Conservation (phyloP, 2,797 vertebrate genomes). For the Aeoliscus strigatus region DNA sequence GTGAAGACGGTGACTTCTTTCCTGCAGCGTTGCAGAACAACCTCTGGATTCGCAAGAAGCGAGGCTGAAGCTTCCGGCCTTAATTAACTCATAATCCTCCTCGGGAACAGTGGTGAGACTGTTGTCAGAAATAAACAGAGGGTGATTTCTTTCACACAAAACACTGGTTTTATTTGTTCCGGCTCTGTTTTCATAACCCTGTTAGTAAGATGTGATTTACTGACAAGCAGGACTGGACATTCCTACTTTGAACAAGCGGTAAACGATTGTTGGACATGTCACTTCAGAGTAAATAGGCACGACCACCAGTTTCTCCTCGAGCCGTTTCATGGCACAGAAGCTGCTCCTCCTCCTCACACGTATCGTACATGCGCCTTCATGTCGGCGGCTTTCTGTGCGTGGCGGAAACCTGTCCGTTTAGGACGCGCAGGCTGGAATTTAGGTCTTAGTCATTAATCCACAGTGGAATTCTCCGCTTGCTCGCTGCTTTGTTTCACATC, state of each 20-base stretch:
- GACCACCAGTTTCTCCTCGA: not conserved
- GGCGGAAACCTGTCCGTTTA: constrained; percentile 50
- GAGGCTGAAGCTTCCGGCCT: too few species aligned
- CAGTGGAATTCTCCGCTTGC: constrained; percentile 61
- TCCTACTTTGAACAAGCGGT: not conserved
- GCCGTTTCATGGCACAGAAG: too few species aligned
- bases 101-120: constrained; percentile 42
- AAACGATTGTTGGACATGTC: too few species aligned
- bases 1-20: too few species aligned
- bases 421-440: constrained; percentile 53
- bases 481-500: constrained; percentile 26
- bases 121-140: constrained; percentile 19
- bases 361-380: not conserved
- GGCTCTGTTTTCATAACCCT: too few species aligned
- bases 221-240: constrained; percentile 1
- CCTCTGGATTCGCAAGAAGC: too few species aligned
- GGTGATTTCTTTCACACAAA: constrained; percentile 27
- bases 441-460: constrained; percentile 74
- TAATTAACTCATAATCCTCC: too few species aligned
- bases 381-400: constrained; percentile 20
- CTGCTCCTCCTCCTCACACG: not conserved
- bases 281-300: too few species aligned
- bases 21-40: too few species aligned
- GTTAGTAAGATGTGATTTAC: constrained; percentile 3
- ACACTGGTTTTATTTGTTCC: too few species aligned